A percentile compares a stretch with the other conserved stretches of the same genome.
phyloP scores from a whole-genome alignment of 2,797 vertebrate genomes.

The Loriculus beryllinus region DNA sequence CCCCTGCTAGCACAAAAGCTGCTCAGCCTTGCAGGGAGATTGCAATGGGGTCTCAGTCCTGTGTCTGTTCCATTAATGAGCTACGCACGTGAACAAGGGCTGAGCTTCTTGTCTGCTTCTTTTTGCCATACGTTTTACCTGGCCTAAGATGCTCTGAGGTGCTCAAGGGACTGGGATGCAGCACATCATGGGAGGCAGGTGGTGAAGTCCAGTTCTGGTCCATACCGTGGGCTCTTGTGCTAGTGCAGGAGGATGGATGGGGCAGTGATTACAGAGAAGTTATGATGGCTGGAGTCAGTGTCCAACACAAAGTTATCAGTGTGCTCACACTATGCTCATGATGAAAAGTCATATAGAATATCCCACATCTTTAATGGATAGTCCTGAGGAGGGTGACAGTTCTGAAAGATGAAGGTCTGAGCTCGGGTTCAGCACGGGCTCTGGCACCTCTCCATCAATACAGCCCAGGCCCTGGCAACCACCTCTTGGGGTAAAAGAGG shows the following conservation, averaged over 20 bases:
- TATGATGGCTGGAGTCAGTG: not conserved
- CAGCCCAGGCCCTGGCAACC: not conserved
- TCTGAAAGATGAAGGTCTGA: not conserved
- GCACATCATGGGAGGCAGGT: rapidly evolving
- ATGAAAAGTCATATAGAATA: not conserved
- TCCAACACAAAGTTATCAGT: not conserved
- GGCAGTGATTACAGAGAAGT: not conserved
- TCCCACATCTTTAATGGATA: not conserved
- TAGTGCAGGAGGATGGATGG: not conserved
- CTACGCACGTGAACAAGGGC: not conserved
- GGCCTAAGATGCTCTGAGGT: not conserved
- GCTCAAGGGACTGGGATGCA: not conserved
- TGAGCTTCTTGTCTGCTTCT: not conserved
- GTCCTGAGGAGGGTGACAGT: not conserved
- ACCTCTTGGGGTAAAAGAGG: not conserved
- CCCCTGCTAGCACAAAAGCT: not conserved
- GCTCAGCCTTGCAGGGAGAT: not conserved
- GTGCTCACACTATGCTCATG: not conserved
- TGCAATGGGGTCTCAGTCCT: not conserved
- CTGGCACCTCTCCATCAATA: not conserved
- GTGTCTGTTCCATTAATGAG: rapidly evolving
- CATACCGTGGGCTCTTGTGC: not conserved
- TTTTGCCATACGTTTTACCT: not conserved
- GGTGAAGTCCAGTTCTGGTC: not conserved
- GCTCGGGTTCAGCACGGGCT: not conserved